Conservation (phyloP, 2,113 vertebrate genomes). For the Theropithecus gelada region DNA sequence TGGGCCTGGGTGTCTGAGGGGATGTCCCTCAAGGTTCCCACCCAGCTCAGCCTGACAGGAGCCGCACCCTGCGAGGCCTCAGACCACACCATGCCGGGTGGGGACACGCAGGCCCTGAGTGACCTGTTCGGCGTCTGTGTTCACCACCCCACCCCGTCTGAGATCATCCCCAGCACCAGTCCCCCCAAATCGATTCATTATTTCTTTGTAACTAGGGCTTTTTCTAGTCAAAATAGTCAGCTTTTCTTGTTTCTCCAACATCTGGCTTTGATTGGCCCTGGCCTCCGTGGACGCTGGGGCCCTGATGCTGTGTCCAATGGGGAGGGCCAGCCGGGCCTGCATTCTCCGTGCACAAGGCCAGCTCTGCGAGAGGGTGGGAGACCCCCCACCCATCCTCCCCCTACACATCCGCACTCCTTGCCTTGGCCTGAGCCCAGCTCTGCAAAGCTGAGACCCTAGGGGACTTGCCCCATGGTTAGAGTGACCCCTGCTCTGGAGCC, state of each 20-base stretch:
- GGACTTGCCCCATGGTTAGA: background rate
- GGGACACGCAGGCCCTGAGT: background rate
- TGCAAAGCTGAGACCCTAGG: background rate
- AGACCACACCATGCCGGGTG: accelerated
- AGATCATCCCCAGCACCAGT: constrained; percentile 73
- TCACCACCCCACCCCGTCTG: constrained; percentile 10
- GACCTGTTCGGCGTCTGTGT: constrained; percentile 67
- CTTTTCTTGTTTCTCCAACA: constrained; percentile 76
- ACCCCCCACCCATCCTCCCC: background rate
- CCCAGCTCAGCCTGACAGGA: background rate
- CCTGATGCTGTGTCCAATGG: background rate
- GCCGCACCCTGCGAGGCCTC: background rate
- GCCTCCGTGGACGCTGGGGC: constrained; percentile 70
- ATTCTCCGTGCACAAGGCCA: background rate
- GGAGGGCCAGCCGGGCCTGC: background rate
- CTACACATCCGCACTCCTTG: background rate
- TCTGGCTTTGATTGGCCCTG: constrained; percentile 85
- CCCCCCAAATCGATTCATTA: constrained; percentile 76
- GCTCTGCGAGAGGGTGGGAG: background rate
- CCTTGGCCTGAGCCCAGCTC: background rate
- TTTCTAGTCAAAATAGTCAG: constrained; percentile 82
- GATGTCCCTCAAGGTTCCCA: background rate
- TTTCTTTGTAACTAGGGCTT: constrained; percentile 78
- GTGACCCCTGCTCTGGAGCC: accelerated
- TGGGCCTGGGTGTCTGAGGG: accelerated